Conservation (phyloP, 2,797 vertebrate genomes). For the Crax fasciolata region DNA sequence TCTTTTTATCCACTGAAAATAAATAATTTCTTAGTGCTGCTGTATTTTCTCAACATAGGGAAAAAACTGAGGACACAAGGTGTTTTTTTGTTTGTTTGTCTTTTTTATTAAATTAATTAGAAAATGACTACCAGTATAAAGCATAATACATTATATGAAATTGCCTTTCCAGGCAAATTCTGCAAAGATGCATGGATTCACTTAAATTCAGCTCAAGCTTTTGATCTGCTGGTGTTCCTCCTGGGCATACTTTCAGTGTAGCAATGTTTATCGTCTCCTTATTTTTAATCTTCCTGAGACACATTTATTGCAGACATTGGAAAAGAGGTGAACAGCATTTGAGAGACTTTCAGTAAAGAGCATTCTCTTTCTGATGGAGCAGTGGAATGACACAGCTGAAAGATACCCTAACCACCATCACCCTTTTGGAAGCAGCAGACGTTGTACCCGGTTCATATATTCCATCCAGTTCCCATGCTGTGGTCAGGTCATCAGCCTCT, state of each 20-base stretch:
- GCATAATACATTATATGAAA: conserved; percentile 35
- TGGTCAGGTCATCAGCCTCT: conserved; percentile 49
- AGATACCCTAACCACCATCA: conserved; percentile 19
- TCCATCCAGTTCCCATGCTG: conserved; percentile 37
- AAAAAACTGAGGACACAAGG: not conserved
- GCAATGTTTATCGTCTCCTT: conserved; percentile 59
- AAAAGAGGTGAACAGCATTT: conserved; percentile 55
- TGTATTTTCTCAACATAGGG: not conserved
- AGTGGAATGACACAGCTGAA: conserved; percentile 46
- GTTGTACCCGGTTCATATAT: conserved; percentile 33
- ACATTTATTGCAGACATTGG: conserved; percentile 60
- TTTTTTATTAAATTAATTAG: conserved; percentile 51
- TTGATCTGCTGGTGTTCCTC: conserved; percentile 68
- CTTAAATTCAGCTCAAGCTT: conserved; percentile 54
- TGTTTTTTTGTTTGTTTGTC: not conserved
- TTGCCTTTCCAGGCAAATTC: conserved; percentile 62
- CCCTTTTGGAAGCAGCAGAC: conserved; percentile 49
- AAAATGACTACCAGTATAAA: conserved; percentile 22
- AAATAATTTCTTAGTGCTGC: not conserved
- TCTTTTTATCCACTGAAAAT: not conserved
- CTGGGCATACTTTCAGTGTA: conserved; percentile 60
- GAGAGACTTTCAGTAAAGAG: conserved; percentile 43
- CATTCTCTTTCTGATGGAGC: conserved; percentile 17
- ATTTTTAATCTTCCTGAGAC: conserved; percentile 70
- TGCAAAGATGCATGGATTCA: conserved; percentile 52